phyloP scores from a whole-genome alignment of 2,113 vertebrate genomes.

The Thinocorus orbignyianus region DNA sequence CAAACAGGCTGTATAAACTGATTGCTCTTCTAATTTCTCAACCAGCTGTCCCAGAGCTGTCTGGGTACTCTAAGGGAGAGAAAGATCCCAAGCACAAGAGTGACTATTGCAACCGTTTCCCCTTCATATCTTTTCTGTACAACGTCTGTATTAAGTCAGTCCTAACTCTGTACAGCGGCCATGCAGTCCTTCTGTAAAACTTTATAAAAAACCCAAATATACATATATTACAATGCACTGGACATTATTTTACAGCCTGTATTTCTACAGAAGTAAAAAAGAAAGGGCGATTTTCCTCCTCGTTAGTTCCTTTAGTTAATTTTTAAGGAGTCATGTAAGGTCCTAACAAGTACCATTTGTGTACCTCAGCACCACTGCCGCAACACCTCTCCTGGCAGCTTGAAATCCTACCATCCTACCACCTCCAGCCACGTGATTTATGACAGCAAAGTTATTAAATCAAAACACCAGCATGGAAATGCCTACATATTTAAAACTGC shows the following conservation, averaged over 20 bases:
- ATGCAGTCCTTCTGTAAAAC: constrained; percentile 67
- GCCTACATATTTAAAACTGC: background rate
- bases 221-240: constrained; percentile 76
- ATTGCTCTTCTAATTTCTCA: constrained; percentile 22
- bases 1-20: constrained; percentile 63
- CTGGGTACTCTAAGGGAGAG: constrained; percentile 36
- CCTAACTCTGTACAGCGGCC: constrained; percentile 47
- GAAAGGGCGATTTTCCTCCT: constrained; percentile 11
- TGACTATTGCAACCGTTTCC: background rate
- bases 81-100: constrained; percentile 35
- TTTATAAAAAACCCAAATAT: constrained; percentile 69
- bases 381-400: background rate
- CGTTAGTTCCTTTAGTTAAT: constrained; percentile 20
- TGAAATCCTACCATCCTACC: background rate
- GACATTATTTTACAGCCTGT: constrained; percentile 65
- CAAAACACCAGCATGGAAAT: background rate
- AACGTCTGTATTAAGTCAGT: constrained; percentile 11
- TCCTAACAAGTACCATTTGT: background rate
- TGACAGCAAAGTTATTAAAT: background rate
- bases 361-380: background rate
- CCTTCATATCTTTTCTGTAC: constrained; percentile 49
- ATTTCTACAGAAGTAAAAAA: constrained; percentile 44
- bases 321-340: constrained; percentile 25
- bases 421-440: background rate
- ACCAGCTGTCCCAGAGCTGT: constrained; percentile 37